Evolutionary conservation across 2,113 vertebrate genomes (phyloP), one percentile per base, ranked within the genome.

Genomic region (Tichodroma muraria): DNA sequence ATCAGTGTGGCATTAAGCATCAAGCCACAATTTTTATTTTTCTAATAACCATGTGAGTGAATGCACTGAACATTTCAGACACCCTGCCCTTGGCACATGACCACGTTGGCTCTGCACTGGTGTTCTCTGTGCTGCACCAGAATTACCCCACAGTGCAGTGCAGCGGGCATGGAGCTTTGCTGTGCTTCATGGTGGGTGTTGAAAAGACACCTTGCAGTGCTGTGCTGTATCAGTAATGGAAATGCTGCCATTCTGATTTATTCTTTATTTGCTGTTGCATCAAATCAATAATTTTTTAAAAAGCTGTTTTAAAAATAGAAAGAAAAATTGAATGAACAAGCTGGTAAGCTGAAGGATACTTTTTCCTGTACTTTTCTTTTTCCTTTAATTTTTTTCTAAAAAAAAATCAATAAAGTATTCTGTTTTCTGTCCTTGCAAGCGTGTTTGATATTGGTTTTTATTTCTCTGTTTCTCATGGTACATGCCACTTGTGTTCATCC

Each of bases 31-130:
- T 9, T 52, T 30, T 47, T 63, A 63, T 68, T 57, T 35, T 72
- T 81, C 87, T 53, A 38, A 63, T 59, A 47, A 64, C n/a, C 23
- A 4, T 50, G 15, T 40, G 54, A 63, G n/a, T 31, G n/a, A 94
- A 31, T 18, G 18, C 15, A 27, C 35, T 15, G 64, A 56, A 10
- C 12, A 16, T 60, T 52, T 59, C 66, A 83, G 53, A 10, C 18
- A 59, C 9, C 14, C n/a, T 86, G 30, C 35, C 49, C 14, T 5
- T 71, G 56, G 38, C 10, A 22, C 24, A 10, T 0, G 38, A 18
- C 10, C 17, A 8, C 0, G 0, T 60, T 69, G 78, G 11, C 30
- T 66, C 42, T 88, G 54, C 28, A 21, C 30, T 4, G 5, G 6
- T 20, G 8, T 9, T 79, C 54, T 49, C 44, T 38, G 14, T 52